Evolutionary conservation across 2,888 invertebrate species (phyloP), one percentile per base, ranked within the genome.

Genomic region (Frankliniella fusca): DNA sequence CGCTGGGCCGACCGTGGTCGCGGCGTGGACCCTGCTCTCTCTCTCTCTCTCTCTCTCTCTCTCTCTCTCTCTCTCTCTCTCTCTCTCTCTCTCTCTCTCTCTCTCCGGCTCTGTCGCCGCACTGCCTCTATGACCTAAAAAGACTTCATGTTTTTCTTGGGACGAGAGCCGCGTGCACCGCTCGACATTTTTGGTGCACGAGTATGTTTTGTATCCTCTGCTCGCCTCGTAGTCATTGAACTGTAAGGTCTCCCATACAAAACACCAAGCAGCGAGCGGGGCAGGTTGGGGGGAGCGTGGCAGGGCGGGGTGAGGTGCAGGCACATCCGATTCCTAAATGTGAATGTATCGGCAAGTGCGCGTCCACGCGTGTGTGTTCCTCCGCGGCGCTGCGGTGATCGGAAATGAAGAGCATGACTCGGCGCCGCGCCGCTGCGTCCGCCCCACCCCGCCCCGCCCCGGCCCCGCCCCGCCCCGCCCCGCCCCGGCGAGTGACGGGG

Each of bases 31-130:
- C 54, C 65, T 65, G 2, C 65, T n/a, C 65, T 65, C 65, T 65
- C 65, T 65, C 9, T n/a, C 18, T 23, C 70, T 70, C 23, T 70
- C 70, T 70, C 70, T 70, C 70, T 70, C 70, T 70, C 70, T 70
- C 70, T 70, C 70, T 70, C 70, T 70, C 70, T 70, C 70, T 70
- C 70, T 70, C 70, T 70, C 70, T 70, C 70, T 70, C 70, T 70
- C 70, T 70, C 70, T 70, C 70, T 70, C 70, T 70, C 70, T 70
- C 70, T 70, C 70, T 70, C 70, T 70, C 70, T 70, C 70, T 70
- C 70, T 70, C 70, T 70, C 70, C 3, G 10, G 10, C 65, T n/a
- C n/a, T n/a, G 70, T 70, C 20, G 18, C 54, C 20, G 18, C 54
- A 54, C 54, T 15, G 15, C 38, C 38, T 38, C 38, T 38, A 38